These are phyloP conservation scores for Hippoglossus hippoglossus DNA, from an alignment of 2,797 vertebrate genomes.

Conservation along the genomic window DNA sequence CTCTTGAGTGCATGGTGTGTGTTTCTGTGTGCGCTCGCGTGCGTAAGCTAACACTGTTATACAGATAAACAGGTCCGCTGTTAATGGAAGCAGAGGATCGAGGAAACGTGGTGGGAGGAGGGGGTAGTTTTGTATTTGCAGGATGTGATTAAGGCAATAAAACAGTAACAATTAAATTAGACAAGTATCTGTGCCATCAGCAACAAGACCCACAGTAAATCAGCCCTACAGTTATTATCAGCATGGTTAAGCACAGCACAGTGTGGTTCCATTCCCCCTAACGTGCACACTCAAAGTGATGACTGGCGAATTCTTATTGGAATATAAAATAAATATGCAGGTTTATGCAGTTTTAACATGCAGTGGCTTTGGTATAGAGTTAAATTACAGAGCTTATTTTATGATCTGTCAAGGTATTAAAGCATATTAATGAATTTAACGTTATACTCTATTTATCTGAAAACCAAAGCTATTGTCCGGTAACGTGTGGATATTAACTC, in stretches of 20 bases:
- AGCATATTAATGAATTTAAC: too few relatives aligned
- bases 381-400: too few relatives aligned
- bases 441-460: too few relatives aligned
- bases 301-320: constrained; percentile 49
- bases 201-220: constrained; percentile 66
- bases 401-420: too few relatives aligned
- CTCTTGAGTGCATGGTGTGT: constrained; percentile 9
- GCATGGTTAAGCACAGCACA: constrained; percentile 70
- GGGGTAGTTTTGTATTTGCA: constrained; percentile 52
- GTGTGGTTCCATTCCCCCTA: constrained; percentile 37
- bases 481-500: too few relatives aligned
- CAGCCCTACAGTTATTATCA: constrained; percentile 69
- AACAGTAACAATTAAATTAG: constrained; percentile 75
- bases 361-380: background rate
- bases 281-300: constrained; percentile 57
- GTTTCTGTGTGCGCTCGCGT: constrained; percentile 6
- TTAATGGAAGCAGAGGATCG: constrained; percentile 61
- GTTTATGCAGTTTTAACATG: constrained; percentile 15
- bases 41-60: constrained; percentile 41
- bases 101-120: constrained; percentile 30
- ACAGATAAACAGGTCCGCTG: constrained; percentile 58
- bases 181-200: constrained; percentile 71
- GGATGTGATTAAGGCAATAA: constrained; percentile 74
- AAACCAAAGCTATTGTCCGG: too few relatives aligned
- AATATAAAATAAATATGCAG: constrained; percentile 52